These are phyloP conservation scores for Galaxea fascicularis DNA, from an alignment of 92 coral and sea anemone genomes.

Conservation along the genomic window DNA sequence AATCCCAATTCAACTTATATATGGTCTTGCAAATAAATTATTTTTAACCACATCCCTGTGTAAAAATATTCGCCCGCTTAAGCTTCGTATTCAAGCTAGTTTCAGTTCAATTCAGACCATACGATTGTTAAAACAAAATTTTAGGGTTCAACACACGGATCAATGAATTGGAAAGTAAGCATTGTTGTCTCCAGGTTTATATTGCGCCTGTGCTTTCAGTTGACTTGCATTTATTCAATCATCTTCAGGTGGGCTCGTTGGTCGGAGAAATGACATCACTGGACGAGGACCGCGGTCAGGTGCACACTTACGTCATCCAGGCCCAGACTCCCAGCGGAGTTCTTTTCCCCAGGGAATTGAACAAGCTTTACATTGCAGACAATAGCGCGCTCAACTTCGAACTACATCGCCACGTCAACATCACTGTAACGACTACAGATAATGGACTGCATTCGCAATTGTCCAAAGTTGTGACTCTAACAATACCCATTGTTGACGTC, in stretches of 20 bases:
- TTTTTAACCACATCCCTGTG: too few relatives aligned
- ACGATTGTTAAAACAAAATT: too few relatives aligned
- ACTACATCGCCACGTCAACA: slow-evolving; percentile 54
- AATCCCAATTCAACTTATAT: too few relatives aligned
- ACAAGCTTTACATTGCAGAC: slow-evolving; percentile 69
- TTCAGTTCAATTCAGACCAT: too few relatives aligned
- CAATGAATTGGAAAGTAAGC: too few relatives aligned
- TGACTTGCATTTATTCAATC: not conserved
- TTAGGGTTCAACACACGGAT: too few relatives aligned
- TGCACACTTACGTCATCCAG: slow-evolving; percentile 66
- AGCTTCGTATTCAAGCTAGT: too few relatives aligned
- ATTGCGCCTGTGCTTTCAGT: too few relatives aligned
- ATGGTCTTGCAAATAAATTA: too few relatives aligned
- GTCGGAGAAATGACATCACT: slow-evolving; percentile 69
- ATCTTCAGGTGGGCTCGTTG: slow-evolving; percentile 49
- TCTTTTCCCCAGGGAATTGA: slow-evolving; percentile 29
- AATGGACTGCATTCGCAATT: slow-evolving; percentile 63
- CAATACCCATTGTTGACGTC: slow-evolving; percentile 63
- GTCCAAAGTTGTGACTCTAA: slow-evolving; percentile 64
- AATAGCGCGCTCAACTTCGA: slow-evolving; percentile 61
- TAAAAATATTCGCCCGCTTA: too few relatives aligned
- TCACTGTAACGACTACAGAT: slow-evolving; percentile 76
- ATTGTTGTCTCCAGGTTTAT: too few relatives aligned
- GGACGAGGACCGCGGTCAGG: slow-evolving; percentile 74
- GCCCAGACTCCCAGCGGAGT: slow-evolving; percentile 71